Evolutionary conservation across 2,888 invertebrate genomes (phyloP), one percentile per base, ranked within the genome.

Genomic region (Dilophus febrilis): DNA sequence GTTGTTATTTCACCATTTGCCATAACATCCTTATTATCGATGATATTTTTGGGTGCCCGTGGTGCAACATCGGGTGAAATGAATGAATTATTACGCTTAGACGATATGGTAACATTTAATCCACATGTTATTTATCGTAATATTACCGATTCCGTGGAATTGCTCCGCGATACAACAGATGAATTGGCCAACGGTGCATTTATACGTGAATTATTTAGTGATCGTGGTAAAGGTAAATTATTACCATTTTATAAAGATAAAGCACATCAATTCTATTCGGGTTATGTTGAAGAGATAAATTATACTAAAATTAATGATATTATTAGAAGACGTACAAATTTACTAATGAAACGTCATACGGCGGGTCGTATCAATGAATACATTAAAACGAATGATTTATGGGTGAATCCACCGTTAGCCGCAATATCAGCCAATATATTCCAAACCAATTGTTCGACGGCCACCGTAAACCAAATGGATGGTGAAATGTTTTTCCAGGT

Each of bases 51-150:
- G 50, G 87, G 87, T 1, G 86, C 88, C 0, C 70, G 82, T 47
- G 87, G 87, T 2, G 73, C 82, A 3, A 88, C 88, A 0, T 87
- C 88, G 0, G 85, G 83, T 0, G 85, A 87, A 67, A 85, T 90
- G 81, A 87, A 88, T 53, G 85, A 86, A 52, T 73, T 88, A 11
- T 64, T 88, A 0, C 75, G 77, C 50, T 64, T 88, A 13, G 88
- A 88, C 53, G 85, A 88, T 46, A 84, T 87, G 74, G 78, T 85
- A 0, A 84, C 85, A 0, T 88, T 90, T 52, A 90, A 88, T 59
- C 88, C 88, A 0, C 88, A 90, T 56, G 70, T 86, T 49, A 77
- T 85, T 1, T 74, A 87, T 49, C 82, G 82, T 56, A 87, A 87
- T 53, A 77, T 88, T 16, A 84, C 85, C 0, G 85, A 85, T 51